These are phyloP conservation scores for Phymastichus coffea DNA, from an alignment of 1,140 invertebrate genomes.

Conservation along the genomic window DNA sequence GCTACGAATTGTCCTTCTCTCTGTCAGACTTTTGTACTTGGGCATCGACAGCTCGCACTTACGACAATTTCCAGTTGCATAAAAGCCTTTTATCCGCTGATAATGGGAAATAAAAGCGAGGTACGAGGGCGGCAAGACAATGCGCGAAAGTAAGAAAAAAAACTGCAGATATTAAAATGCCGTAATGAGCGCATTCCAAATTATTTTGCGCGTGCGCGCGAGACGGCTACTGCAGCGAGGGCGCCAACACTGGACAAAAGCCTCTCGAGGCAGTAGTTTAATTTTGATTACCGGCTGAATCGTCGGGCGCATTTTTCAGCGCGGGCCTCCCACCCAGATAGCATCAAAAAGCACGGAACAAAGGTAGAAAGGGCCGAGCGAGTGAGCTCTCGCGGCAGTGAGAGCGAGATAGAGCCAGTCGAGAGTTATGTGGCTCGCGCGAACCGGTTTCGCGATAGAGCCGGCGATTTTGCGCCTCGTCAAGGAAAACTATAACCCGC, in stretches of 20 bases:
- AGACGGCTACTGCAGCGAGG: not conserved
- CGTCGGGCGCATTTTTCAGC: not conserved
- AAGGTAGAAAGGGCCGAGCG: constrained; percentile 4
- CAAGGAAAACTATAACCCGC: constrained; percentile 21
- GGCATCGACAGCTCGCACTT: too few relatives aligned
- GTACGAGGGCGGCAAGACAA: too few relatives aligned
- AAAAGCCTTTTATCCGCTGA: too few relatives aligned
- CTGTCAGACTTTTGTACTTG: too few relatives aligned
- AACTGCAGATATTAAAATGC: not conserved
- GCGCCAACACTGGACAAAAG: not conserved
- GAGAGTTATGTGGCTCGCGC: not conserved
- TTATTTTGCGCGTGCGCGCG: too few relatives aligned
- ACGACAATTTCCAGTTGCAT: too few relatives aligned
- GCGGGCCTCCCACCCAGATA: constrained; percentile 14
- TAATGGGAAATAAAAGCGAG: too few relatives aligned
- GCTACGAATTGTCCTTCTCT: too few relatives aligned
- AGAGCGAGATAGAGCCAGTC: not conserved
- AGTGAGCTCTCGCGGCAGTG: not conserved
- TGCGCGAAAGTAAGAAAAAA: too few relatives aligned
- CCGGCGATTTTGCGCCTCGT: constrained; percentile 15
- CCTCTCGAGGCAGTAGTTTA: not conserved
- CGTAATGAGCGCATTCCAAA: constrained; percentile 3
- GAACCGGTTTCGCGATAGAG: constrained; percentile 14
- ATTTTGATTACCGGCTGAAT: constrained; percentile 8
- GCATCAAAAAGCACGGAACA: not conserved